A percentile compares a stretch with the other conserved stretches of the same genome.
These are phyloP conservation scores for Semnornis frantzii DNA, from an alignment of 2,113 vertebrate genomes.

Conservation along the genomic window DNA sequence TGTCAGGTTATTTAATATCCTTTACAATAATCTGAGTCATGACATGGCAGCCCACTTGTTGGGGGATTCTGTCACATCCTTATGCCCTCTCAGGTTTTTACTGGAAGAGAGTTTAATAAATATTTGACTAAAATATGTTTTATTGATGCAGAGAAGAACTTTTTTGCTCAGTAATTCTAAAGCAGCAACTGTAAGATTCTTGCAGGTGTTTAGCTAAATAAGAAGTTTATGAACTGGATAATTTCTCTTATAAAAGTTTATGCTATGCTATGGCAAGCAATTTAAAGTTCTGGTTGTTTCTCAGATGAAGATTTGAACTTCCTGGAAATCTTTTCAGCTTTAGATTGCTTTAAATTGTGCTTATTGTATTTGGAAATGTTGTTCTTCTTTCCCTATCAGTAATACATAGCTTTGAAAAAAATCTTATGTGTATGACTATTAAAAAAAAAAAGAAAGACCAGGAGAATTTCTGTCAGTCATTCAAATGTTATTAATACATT, in stretches of 20 bases:
- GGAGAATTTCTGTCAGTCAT: background rate
- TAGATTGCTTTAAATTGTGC: background rate
- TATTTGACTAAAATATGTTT: background rate
- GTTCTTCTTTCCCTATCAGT: background rate
- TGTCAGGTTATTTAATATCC: background rate
- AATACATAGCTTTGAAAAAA: background rate
- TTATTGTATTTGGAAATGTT: background rate
- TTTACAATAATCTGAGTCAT: background rate
- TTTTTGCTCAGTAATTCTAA: background rate
- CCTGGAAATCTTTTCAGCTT: background rate
- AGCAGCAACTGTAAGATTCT: background rate
- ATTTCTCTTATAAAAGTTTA: background rate
- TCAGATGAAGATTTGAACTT: background rate
- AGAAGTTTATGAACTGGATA: background rate
- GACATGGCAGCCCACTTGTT: background rate
- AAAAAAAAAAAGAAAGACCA: background rate
- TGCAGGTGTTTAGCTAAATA: background rate
- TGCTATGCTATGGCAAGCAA: background rate
- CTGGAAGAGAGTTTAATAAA: background rate
- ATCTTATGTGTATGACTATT: background rate
- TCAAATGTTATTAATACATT: background rate
- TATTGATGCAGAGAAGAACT: background rate
- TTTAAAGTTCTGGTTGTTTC: background rate
- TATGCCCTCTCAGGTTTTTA: background rate
- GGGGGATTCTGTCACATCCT: background rate